A percentile compares a stretch with the other conserved stretches of the same genome.
phyloP scores from a whole-genome alignment of 2,113 vertebrate genomes.

The Paramormyrops kingsleyae region DNA sequence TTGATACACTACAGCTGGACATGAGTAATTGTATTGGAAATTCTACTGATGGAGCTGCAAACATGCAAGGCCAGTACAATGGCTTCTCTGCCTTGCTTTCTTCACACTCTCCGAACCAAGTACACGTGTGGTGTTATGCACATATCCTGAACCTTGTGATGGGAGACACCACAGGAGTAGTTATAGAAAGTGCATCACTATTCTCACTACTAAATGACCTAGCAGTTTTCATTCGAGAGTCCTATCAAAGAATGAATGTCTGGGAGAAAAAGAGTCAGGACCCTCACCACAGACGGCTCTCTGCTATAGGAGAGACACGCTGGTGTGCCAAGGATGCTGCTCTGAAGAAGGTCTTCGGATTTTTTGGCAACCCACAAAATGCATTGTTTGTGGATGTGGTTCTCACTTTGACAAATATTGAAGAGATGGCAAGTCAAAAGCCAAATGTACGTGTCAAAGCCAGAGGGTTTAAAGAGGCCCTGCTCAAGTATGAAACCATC shows the following conservation, averaged over 20 bases:
- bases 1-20: too few relatives aligned
- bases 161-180: constrained; percentile 8
- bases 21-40: not conserved
- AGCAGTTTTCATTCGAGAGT: constrained; percentile 20
- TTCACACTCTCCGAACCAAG: constrained; percentile 2
- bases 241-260: constrained; percentile 12
- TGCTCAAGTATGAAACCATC: constrained; percentile 24
- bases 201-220: constrained; percentile 15
- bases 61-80: not conserved
- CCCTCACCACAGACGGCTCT: constrained; percentile 8
- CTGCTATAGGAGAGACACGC: constrained; percentile 18
- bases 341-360: constrained; percentile 20
- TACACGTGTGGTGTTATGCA: constrained; percentile 24
- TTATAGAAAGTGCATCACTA: constrained; percentile 3
- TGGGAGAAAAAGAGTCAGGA: constrained; percentile 8
- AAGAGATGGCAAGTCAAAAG: not conserved
- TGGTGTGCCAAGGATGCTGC: constrained; percentile 25
- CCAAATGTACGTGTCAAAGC: not conserved
- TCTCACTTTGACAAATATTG: not conserved
- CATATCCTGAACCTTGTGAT: constrained; percentile 19
- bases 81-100: not conserved
- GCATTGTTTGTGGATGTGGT: constrained; percentile 19
- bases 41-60: not conserved
- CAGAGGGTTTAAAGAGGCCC: not conserved
- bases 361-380: constrained; percentile 20